A percentile compares a stretch with the other conserved stretches of the same genome.
These are phyloP conservation scores for Semotilus atromaculatus DNA, from an alignment of 2,797 vertebrate species.

Conservation along the genomic window DNA sequence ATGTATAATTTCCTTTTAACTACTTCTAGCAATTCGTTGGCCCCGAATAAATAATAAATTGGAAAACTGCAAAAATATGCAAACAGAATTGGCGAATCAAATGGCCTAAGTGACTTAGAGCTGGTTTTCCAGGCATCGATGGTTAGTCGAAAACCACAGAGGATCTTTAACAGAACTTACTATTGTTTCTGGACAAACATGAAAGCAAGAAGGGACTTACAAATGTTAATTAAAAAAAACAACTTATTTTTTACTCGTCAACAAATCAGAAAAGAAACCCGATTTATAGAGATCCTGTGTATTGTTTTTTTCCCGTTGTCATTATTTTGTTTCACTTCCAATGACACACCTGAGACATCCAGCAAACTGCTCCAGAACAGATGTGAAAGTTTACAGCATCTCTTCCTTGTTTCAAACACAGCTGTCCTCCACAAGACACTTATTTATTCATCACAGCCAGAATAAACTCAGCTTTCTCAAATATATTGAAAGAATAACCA, in stretches of 20 bases:
- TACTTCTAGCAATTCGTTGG: not conserved
- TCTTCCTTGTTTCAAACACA: slow-evolving; percentile 49
- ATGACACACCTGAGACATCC: slow-evolving; percentile 48
- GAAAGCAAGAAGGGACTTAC: not conserved
- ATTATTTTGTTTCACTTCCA: slow-evolving; percentile 31
- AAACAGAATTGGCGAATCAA: not conserved
- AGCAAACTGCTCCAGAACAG: slow-evolving; percentile 56
- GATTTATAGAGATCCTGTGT: not conserved
- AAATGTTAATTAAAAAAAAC: not conserved
- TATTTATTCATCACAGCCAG: slow-evolving; percentile 40
- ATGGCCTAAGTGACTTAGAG: not conserved
- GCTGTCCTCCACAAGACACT: slow-evolving; percentile 48
- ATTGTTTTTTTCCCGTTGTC: slow-evolving; percentile 24
- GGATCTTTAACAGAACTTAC: slow-evolving; percentile 1
- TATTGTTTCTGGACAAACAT: not conserved
- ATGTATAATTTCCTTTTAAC: not conserved
- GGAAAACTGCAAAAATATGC: not conserved
- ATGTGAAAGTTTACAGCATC: slow-evolving; percentile 42
- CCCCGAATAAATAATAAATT: not conserved
- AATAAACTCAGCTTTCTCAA: slow-evolving; percentile 44
- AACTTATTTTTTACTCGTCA: not conserved
- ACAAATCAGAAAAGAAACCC: slow-evolving; percentile 3
- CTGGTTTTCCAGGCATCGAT: not conserved
- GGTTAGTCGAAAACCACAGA: not conserved
- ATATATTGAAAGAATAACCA: slow-evolving; percentile 45